Evolutionary conservation across 2,888 invertebrate species (phyloP).

Genomic region (Stramonita haemastoma): DNA sequence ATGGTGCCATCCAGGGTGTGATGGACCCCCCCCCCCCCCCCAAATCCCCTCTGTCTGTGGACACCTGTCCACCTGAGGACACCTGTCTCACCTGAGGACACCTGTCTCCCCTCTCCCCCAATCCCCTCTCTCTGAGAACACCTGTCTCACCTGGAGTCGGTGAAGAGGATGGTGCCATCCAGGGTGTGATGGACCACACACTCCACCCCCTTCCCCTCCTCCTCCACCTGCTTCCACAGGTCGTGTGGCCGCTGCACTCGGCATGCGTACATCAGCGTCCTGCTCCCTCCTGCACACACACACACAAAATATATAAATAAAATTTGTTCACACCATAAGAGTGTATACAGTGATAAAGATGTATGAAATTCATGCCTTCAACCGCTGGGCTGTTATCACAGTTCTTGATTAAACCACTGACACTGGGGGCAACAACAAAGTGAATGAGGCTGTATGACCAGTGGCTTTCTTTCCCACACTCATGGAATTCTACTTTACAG

Average conservation of each 20-base stretch:
- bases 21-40: not conserved
- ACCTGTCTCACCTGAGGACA: not conserved
- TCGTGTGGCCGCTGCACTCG: conserved; percentile 14
- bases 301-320: no score
- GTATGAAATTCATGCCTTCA: no score
- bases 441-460: no score
- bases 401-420: no score
- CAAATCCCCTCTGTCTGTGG: not conserved
- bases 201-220: not conserved
- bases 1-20: conserved; percentile 38
- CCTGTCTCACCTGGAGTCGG: conserved; percentile 33
- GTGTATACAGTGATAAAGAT: no score
- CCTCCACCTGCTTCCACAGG: conserved; percentile 34
- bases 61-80: no score
- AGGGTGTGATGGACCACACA: conserved; percentile 34
- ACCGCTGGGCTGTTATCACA: no score
- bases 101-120: not conserved
- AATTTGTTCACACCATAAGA: no score
- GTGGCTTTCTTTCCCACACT: no score
- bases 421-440: no score
- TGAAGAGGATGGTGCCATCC: conserved; percentile 37
- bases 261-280: conserved; percentile 29
- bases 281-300: not conserved
- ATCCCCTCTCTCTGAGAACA: not conserved
- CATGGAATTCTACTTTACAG: no score